phyloP scores from a whole-genome alignment of 2,113 vertebrate species.

The Colinus virginianus region DNA sequence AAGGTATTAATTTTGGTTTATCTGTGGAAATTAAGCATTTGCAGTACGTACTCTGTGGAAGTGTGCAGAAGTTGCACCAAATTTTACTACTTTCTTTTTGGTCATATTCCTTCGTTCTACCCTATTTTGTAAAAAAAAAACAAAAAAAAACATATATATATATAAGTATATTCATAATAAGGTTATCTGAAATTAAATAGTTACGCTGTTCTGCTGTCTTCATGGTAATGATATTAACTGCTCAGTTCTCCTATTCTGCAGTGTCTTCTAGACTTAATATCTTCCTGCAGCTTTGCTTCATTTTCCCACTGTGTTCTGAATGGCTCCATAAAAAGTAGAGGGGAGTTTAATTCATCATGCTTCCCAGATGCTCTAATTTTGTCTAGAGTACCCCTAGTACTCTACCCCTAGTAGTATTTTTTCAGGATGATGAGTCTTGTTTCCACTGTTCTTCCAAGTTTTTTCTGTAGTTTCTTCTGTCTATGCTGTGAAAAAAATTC shows the following conservation, averaged over 20 bases:
- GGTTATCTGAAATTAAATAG: background rate
- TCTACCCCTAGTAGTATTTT: background rate
- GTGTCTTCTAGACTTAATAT: background rate
- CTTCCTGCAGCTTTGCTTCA: constrained; percentile 3
- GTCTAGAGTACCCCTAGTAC: background rate
- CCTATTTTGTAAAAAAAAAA: background rate
- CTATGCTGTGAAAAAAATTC: background rate
- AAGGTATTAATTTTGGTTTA: constrained; percentile 6
- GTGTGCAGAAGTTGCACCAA: background rate
- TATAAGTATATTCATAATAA: background rate
- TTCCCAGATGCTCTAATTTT: constrained; percentile 12
- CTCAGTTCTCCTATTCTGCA: background rate
- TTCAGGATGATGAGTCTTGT: background rate
- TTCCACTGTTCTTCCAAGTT: background rate
- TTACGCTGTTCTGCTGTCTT: background rate
- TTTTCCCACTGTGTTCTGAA: background rate
- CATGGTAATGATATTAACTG: background rate
- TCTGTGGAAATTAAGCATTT: background rate
- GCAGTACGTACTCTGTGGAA: background rate
- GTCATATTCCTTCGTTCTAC: background rate
- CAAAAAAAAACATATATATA: too few species aligned
- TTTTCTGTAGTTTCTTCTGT: background rate
- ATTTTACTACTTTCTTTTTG: background rate
- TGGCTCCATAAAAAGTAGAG: background rate
- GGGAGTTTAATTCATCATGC: constrained; percentile 4